Conservation (phyloP, 2,797 vertebrate genomes). For the Alfaro cultratus region DNA sequence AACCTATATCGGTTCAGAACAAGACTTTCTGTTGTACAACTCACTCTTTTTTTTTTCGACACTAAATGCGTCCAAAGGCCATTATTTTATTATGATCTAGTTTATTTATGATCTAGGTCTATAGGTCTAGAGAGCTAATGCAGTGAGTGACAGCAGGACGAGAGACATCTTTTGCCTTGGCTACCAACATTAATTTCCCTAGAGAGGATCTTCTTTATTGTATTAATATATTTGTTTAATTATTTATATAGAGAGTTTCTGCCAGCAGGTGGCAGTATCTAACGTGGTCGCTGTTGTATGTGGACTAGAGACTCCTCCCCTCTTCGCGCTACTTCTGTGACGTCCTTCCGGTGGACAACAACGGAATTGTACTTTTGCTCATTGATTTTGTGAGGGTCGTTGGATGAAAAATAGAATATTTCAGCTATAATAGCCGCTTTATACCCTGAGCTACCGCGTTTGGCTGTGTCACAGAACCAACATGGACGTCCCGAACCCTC, state of each 20-base stretch:
- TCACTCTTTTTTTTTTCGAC: too few relatives aligned
- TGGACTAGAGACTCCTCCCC: not conserved
- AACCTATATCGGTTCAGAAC: not conserved
- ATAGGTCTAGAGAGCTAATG: too few relatives aligned
- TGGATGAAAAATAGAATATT: not conserved
- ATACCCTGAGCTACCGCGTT: not conserved
- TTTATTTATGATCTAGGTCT: too few relatives aligned
- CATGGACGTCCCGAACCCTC: slow-evolving; percentile 78
- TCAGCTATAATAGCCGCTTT: not conserved
- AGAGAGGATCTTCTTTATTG: not conserved
- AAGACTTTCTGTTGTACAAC: not conserved
- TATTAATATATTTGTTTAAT: not conserved
- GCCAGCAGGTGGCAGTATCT: not conserved
- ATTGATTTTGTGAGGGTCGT: slow-evolving; percentile 1
- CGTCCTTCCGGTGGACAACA: slow-evolving; percentile 44
- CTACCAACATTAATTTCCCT: too few relatives aligned
- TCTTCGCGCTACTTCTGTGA: slow-evolving; percentile 10
- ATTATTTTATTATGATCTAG: too few relatives aligned
- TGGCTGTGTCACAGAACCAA: slow-evolving; percentile 14
- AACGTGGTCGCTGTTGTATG: not conserved
- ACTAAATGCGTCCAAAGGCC: too few relatives aligned
- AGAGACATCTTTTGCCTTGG: too few relatives aligned
- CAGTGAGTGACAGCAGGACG: too few relatives aligned
- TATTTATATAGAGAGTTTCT: not conserved
- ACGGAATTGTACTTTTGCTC: not conserved